phyloP scores from a whole-genome alignment of 2,888 invertebrate genomes.

The Chrysolina oricalcia region DNA sequence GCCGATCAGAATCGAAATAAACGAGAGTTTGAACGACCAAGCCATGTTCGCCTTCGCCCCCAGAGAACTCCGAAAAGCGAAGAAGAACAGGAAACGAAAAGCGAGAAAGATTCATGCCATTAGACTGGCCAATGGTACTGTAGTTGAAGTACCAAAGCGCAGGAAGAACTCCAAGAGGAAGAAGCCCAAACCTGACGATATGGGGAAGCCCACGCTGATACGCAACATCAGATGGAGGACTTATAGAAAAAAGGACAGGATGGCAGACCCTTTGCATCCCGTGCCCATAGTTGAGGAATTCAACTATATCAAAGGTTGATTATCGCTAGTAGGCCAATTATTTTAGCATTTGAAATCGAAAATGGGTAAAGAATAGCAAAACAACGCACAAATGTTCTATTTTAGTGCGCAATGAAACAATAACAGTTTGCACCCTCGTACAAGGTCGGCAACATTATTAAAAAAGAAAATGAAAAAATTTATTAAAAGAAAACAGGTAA shows the following conservation, averaged over 20 bases:
- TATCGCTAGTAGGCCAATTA: slow-evolving; percentile 11
- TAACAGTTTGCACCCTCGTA: too few species aligned
- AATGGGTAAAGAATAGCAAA: too few species aligned
- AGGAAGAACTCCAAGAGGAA: slow-evolving; percentile 68
- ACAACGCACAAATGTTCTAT: too few species aligned
- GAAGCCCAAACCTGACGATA: slow-evolving; percentile 67
- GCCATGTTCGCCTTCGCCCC: slow-evolving; percentile 51
- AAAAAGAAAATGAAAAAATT: too few species aligned
- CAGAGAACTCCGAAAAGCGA: slow-evolving; percentile 49
- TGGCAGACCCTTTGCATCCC: slow-evolving; percentile 75
- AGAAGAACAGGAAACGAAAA: slow-evolving; percentile 71
- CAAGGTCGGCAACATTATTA: too few species aligned
- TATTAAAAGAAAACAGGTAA: too few species aligned
- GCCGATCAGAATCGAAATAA: slow-evolving; percentile 48
- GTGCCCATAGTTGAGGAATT: slow-evolving; percentile 75
- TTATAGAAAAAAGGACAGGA: slow-evolving; percentile 73
- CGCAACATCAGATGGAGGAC: slow-evolving; percentile 74
- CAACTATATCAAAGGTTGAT: slow-evolving; percentile 58
- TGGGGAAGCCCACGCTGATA: slow-evolving; percentile 55
- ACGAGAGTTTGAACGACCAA: slow-evolving; percentile 50
- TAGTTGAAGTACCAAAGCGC: slow-evolving; percentile 60
- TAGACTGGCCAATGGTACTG: slow-evolving; percentile 40
- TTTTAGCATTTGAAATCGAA: too few species aligned
- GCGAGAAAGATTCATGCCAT: slow-evolving; percentile 23
- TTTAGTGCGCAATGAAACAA: too few species aligned